Evolutionary conservation across 2,113 vertebrate genomes (phyloP).

Genomic region (Spilogale gracilis): DNA sequence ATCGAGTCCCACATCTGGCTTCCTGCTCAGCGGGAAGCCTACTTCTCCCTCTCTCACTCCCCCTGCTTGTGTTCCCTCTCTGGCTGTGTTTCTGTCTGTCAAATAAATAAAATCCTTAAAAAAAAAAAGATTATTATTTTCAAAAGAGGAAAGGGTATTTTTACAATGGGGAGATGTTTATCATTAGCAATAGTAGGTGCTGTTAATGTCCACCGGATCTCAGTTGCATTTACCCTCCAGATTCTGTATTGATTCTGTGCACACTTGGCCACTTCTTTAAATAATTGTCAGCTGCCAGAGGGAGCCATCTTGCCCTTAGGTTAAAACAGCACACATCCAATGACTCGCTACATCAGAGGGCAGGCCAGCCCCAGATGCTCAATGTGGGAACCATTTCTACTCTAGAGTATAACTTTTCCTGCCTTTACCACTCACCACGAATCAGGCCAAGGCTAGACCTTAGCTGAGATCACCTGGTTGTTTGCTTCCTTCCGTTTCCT

Average conservation of each 20-base stretch:
- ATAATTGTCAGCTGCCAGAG: no score
- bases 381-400: background rate
- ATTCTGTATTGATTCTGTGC: background rate
- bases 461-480: background rate
- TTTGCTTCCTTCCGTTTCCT: background rate
- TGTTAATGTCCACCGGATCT: background rate
- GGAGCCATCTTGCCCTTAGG: background rate
- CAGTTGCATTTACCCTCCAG: background rate
- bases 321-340: background rate
- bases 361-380: background rate
- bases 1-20: no score
- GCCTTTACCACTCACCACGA: background rate
- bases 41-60: no score
- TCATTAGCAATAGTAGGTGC: background rate
- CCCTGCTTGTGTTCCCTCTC: no score
- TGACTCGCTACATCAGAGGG: background rate
- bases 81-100: no score
- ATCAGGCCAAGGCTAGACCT: background rate
- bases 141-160: background rate
- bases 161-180: background rate
- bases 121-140: background rate
- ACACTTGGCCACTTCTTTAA: background rate
- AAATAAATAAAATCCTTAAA: no score
- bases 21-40: no score
- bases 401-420: no score